Evolutionary conservation across 2,113 vertebrate genomes (phyloP).

Genomic region (Pantherophis guttatus): DNA sequence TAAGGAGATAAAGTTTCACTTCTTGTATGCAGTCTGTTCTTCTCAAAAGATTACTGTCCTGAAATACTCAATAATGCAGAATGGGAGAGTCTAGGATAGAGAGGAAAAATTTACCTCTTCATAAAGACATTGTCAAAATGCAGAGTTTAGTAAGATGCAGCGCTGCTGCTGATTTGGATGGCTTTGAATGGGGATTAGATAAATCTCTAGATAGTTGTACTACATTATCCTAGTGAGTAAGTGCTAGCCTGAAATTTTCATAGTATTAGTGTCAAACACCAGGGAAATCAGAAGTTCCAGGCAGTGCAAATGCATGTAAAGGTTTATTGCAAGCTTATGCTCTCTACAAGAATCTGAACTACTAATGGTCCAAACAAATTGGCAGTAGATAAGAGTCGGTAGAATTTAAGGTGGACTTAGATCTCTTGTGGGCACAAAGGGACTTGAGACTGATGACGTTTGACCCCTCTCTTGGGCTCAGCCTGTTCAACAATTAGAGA

Average conservation of each 20-base stretch:
- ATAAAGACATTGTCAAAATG: neutral
- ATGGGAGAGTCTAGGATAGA: neutral
- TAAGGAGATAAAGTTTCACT: neutral
- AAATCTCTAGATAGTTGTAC: neutral
- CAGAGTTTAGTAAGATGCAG: neutral
- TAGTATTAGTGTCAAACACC: neutral
- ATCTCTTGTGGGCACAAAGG: neutral
- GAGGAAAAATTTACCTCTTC: neutral
- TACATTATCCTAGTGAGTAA: neutral
- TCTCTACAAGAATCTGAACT: neutral
- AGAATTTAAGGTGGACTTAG: neutral
- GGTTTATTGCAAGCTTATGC: neutral
- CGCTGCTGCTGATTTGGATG: neutral
- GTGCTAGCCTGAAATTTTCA: neutral
- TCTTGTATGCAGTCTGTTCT: neutral
- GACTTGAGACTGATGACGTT: neutral
- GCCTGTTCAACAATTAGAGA: neutral
- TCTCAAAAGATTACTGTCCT: neutral
- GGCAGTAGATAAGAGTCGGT: neutral
- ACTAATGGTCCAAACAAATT: neutral
- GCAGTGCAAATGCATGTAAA: neutral
- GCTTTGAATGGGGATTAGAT: neutral
- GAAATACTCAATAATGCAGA: neutral
- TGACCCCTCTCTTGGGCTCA: neutral
- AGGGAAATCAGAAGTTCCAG: neutral